Evolutionary conservation across 2,797 vertebrate species (phyloP).

Genomic region (Eutrigla gurnardus): DNA sequence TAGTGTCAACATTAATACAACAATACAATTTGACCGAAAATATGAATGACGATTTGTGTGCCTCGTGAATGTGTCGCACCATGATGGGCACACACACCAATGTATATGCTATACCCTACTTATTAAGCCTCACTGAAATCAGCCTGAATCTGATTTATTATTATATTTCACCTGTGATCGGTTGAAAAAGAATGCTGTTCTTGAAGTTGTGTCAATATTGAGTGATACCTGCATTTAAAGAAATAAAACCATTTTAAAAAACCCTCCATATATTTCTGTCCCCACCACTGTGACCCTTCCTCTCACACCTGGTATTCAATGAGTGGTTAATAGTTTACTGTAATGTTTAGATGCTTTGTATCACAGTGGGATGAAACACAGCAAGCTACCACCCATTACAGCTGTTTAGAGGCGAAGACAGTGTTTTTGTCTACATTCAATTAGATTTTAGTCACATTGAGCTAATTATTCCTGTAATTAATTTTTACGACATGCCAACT

Average conservation of each 20-base stretch:
- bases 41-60: constrained; percentile 40
- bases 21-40: constrained; percentile 13
- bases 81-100: constrained; percentile 63
- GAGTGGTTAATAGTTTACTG: background rate
- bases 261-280: background rate
- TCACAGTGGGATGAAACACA: background rate
- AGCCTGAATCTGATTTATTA: constrained; percentile 4
- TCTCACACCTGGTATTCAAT: background rate
- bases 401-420: background rate
- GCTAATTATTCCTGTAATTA: too few species aligned
- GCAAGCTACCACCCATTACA: background rate
- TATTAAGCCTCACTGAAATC: constrained; percentile 2
- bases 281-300: background rate
- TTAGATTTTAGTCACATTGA: background rate
- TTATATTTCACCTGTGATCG: constrained; percentile 14
- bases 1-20: constrained; percentile 14
- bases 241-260: constrained; percentile 62
- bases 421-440: background rate
- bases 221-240: constrained; percentile 57
- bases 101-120: constrained; percentile 1
- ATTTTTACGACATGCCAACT: background rate
- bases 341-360: background rate
- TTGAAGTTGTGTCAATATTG: constrained; percentile 35
- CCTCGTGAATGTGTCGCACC: constrained; percentile 61
- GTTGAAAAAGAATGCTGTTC: constrained; percentile 15